These are phyloP conservation scores for Ispidina lecontei DNA, from an alignment of 2,797 vertebrate species.

Conservation along the genomic window DNA sequence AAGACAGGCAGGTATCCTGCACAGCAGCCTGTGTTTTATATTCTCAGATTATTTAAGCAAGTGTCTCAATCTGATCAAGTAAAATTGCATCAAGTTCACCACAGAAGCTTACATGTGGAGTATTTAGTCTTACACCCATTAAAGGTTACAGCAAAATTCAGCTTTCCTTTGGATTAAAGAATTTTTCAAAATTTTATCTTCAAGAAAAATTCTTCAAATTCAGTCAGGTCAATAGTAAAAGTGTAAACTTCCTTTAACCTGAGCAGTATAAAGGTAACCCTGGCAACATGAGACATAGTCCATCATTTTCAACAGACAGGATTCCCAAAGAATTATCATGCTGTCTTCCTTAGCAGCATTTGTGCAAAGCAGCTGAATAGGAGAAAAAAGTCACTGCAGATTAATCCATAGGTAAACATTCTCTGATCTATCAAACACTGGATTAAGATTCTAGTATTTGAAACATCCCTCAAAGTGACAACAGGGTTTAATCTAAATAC, in stretches of 20 bases:
- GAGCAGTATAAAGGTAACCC: background rate
- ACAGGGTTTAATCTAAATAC: background rate
- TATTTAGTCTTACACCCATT: background rate
- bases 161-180: background rate
- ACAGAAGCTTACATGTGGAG: background rate
- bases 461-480: background rate
- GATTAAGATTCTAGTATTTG: background rate
- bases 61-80: background rate
- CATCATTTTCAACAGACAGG: background rate
- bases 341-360: background rate
- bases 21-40: background rate
- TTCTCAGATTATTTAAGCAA: background rate
- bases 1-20: background rate
- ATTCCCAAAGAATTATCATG: background rate
- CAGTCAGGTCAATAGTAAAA: background rate
- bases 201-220: background rate
- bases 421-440: background rate
- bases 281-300: background rate
- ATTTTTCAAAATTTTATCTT: background rate
- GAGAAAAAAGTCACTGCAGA: background rate
- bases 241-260: background rate
- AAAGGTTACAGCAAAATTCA: background rate
- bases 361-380: background rate
- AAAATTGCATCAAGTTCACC: background rate
- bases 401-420: background rate